These are phyloP conservation scores for Aplochiton taeniatus DNA, from an alignment of 2,797 vertebrate genomes.

Conservation along the genomic window DNA sequence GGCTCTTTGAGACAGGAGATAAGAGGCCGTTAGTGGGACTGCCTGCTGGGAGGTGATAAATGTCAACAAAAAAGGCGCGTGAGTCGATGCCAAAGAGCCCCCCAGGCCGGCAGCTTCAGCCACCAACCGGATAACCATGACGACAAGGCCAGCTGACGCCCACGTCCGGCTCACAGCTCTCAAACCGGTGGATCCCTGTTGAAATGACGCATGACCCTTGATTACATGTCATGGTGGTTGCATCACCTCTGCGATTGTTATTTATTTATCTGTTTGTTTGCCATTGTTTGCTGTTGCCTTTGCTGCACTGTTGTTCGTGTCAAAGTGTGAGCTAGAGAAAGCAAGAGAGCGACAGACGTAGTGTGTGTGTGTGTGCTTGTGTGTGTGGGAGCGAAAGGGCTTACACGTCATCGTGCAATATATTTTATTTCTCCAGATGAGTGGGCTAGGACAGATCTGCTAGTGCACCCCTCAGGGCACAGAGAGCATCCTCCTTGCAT, in stretches of 20 bases:
- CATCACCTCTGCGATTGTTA: slow-evolving; percentile 4
- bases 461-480: neutral
- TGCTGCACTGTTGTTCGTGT: neutral
- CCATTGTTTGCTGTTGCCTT: neutral
- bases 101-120: slow-evolving; percentile 26
- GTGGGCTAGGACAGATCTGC: neutral
- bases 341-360: neutral
- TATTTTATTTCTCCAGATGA: neutral
- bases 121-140: slow-evolving; percentile 52
- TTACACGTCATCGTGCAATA: neutral
- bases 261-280: neutral
- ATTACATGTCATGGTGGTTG: slow-evolving; percentile 13
- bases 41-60: slow-evolving; percentile 46
- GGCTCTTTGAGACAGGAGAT: slow-evolving; percentile 49
- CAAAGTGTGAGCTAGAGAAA: neutral
- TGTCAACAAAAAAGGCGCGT: slow-evolving; percentile 42
- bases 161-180: slow-evolving; percentile 24
- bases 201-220: slow-evolving; percentile 30
- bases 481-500: slow-evolving; percentile 15
- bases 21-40: slow-evolving; percentile 34
- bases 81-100: slow-evolving; percentile 43
- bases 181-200: slow-evolving; percentile 28
- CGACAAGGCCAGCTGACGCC: slow-evolving; percentile 47
- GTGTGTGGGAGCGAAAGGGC: neutral
- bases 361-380: slow-evolving; percentile 4